Evolutionary conservation across 2,113 vertebrate genomes (phyloP), one percentile per base, ranked within the genome.

Genomic region (Cephalopterus ornatus): DNA sequence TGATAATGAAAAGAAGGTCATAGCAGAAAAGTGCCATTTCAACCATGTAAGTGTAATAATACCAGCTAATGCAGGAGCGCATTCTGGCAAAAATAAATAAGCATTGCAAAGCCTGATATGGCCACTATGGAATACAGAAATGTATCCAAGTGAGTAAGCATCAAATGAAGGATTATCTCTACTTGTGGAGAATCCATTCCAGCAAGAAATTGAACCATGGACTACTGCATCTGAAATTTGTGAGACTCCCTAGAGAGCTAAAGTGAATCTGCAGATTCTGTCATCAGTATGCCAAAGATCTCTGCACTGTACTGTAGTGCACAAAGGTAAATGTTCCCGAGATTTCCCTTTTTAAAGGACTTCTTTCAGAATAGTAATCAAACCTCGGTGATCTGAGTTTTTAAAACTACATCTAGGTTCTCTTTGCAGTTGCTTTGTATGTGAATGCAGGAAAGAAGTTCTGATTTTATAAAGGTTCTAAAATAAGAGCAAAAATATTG

Each of bases 141-240:
- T 93, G 74, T 97, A 97, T 94, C 89, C 97, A 93, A 93, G 89
- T 97, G 96, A 97, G 71, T 97, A 95, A 98, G 91, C 97, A 98
- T 95, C 92, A 97, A 97, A 97, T 97, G 94, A 97, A 94, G 89
- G 92, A 96, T 96, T 97, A 97, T 96, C 78, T 78, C 94, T 96
- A 94, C 95, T 98, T 97, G 92, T 93, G 96, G 97, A 95, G 97
- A 97, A 97, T 89, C 89, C 90, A 97, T 96, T 97, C 88, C 93
- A 97, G 93, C 91, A 98, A 94, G 94, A 97, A 98, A 97, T 83
- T 98, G 96, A 96, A 95, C 73, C 61, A 35, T 83, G 95, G 85
- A 27, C 80, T 94, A 58, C n/a, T 81, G 94, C 95, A 92, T 97
- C 77, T 93, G 61, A 87, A 96, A 97, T 93, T 72, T 0, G 23